Evolutionary conservation across 2,797 vertebrate genomes (phyloP).

Genomic region (Sebastes diaconus): DNA sequence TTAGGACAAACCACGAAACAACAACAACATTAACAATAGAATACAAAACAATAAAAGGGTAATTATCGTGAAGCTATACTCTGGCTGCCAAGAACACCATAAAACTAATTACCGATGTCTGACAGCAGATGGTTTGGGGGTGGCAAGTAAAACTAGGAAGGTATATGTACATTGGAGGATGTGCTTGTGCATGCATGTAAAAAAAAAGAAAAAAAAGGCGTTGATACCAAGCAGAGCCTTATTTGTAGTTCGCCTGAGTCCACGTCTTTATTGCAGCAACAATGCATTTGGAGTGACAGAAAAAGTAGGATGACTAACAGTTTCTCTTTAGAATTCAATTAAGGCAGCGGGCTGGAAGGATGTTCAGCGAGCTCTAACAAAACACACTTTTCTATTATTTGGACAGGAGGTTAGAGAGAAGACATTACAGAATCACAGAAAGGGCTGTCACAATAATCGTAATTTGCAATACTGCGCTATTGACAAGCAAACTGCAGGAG

Average conservation of each 20-base stretch:
- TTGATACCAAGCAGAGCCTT: slow-evolving; percentile 38
- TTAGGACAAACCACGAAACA: slow-evolving; percentile 72
- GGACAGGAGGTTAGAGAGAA: slow-evolving; percentile 12
- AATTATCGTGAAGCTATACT: slow-evolving; percentile 70
- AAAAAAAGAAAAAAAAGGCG: neutral
- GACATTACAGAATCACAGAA: neutral
- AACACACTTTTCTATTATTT: slow-evolving; percentile 15
- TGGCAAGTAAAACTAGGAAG: slow-evolving; percentile 54
- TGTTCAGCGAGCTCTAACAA: slow-evolving; percentile 21
- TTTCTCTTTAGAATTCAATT: slow-evolving; percentile 42
- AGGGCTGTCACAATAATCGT: no score
- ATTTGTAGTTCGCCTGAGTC: slow-evolving; percentile 33
- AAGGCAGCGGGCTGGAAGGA: slow-evolving; percentile 9
- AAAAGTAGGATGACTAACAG: slow-evolving; percentile 51
- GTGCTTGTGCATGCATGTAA: slow-evolving; percentile 16
- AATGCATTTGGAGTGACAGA: slow-evolving; percentile 47
- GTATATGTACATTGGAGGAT: slow-evolving; percentile 48
- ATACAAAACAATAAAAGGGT: slow-evolving; percentile 75
- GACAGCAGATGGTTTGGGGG: slow-evolving; percentile 75
- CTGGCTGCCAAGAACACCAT: slow-evolving; percentile 74
- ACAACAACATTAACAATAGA: slow-evolving; percentile 73
- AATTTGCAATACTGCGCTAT: no score
- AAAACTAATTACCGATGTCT: slow-evolving; percentile 81
- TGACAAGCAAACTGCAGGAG: no score
- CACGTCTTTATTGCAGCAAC: slow-evolving; percentile 38